Evolutionary conservation across 2,888 invertebrate species (phyloP).

Genomic region (Plemyria rubiginata): DNA sequence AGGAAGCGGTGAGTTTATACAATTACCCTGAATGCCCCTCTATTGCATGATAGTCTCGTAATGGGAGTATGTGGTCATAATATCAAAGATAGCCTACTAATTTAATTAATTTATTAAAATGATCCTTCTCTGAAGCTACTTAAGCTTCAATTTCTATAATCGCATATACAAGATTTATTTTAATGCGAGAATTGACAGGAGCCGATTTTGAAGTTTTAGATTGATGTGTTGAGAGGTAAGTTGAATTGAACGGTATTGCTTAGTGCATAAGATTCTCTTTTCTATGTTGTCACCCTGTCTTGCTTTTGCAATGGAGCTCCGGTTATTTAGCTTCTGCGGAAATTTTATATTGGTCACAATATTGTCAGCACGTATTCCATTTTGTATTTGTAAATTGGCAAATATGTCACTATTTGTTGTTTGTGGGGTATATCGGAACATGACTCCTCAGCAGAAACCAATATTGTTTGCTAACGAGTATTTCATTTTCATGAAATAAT

Average conservation of each 20-base stretch:
- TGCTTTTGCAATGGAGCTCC: slow-evolving; percentile 57
- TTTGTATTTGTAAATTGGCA: slow-evolving; percentile 36
- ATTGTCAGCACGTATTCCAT: slow-evolving; percentile 34
- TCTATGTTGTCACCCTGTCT: slow-evolving; percentile 68
- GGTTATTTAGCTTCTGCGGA: slow-evolving; percentile 36
- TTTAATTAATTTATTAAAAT: slow-evolving; percentile 41
- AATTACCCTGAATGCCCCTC: slow-evolving; percentile 32
- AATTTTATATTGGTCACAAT: slow-evolving; percentile 34
- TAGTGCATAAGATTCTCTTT: slow-evolving; percentile 39
- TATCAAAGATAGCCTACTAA: slow-evolving; percentile 76
- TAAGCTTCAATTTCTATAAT: slow-evolving; percentile 59
- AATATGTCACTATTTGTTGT: not conserved
- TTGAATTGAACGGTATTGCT: slow-evolving; percentile 51
- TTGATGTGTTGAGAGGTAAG: slow-evolving; percentile 53
- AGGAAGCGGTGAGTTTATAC: slow-evolving; percentile 84
- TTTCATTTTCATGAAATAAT: too few species aligned
- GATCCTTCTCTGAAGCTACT: slow-evolving; percentile 52
- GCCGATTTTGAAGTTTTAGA: slow-evolving; percentile 26
- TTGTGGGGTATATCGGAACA: slow-evolving; percentile 1
- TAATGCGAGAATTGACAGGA: slow-evolving; percentile 38
- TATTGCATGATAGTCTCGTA: slow-evolving; percentile 74
- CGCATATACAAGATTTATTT: slow-evolving; percentile 27
- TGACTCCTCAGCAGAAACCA: not conserved
- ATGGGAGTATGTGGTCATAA: slow-evolving; percentile 85
- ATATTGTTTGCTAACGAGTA: not conserved